Evolutionary conservation across 1,140 invertebrate species (phyloP), one percentile per base, ranked within the genome.

Genomic region (Drosophila mauritiana): DNA sequence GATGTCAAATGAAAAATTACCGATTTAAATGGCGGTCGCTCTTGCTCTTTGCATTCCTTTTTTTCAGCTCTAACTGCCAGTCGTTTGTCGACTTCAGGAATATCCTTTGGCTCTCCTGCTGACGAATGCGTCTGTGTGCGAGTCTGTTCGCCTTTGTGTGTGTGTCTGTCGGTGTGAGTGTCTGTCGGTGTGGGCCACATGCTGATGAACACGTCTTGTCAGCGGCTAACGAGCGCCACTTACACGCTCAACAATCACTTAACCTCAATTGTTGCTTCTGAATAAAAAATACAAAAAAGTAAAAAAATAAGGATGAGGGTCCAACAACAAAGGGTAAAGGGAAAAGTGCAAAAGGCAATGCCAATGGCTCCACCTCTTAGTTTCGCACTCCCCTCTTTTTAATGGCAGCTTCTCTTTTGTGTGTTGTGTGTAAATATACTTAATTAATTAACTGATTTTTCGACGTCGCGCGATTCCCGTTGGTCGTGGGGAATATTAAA

Each of bases 181-280:
- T 8, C 73, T 31, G 45, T 56, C 55, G 48, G 64, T 70, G 43
- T 65, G 73, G 45, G 69, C 74, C 80, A 83, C 80, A 83, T 83
- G 80, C 80, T 83, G 80, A 83, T 83, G 80, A 83, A 83, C 80
- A 83, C 80, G 80, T 83, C 80, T 83, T 83, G 80, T 83, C 80
- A 83, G 80, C 79, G 80, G 80, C 80, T 83, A 83, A 83, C 80
- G 80, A 83, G 80, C 80, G 80, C 80, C 80, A 83, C 80, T 83
- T 83, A 83, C 80, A 83, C 80, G 80, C 80, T 83, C 80, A 83
- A 83, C 80, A 83, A 83, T 83, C 80, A 83, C 80, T 83, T 83
- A 83, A 83, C 80, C 80, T 83, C 80, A 83, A 83, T 83, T 83
- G 80, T 83, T 83, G 80, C 80, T 83, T 69, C 80, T 77, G 74